Percentiles rank a stretch among this genome's conserved stretches.
These are phyloP conservation scores for Elgaria multicarinata DNA, from an alignment of 2,113 vertebrate genomes.

Conservation along the genomic window DNA sequence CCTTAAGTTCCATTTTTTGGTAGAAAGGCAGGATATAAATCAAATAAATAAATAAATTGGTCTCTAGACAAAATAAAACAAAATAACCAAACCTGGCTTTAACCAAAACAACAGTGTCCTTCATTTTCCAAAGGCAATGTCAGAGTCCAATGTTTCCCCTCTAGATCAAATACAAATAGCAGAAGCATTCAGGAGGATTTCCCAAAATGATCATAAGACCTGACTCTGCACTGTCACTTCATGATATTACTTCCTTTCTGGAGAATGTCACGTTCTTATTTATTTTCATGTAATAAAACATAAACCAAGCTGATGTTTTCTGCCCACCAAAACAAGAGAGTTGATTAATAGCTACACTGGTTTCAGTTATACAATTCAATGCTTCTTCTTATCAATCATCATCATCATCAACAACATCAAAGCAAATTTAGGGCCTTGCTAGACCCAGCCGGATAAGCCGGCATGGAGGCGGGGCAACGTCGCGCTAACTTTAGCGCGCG, in stretches of 20 bases:
- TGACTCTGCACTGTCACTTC: slow-evolving; percentile 53
- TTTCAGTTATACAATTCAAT: slow-evolving; percentile 54
- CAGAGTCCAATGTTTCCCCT: slow-evolving; percentile 16
- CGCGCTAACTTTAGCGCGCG: too few species aligned
- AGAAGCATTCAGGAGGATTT: slow-evolving; percentile 20
- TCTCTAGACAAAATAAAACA: too few species aligned
- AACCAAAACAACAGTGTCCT: too few species aligned
- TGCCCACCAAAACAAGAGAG: slow-evolving; percentile 54
- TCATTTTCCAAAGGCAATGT: slow-evolving; percentile 35
- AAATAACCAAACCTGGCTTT: too few species aligned
- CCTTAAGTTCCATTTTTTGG: too few species aligned
- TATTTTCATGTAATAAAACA: slow-evolving; percentile 65
- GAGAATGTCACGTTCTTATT: slow-evolving; percentile 60
- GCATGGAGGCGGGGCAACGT: too few species aligned
- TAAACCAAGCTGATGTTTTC: slow-evolving; percentile 57
- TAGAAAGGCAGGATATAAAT: too few species aligned
- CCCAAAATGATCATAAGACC: slow-evolving; percentile 29
- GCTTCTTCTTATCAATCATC: neutral
- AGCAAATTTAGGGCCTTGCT: too few species aligned
- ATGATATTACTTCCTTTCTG: slow-evolving; percentile 52
- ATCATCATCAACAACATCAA: too few species aligned
- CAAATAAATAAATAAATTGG: too few species aligned
- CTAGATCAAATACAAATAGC: slow-evolving; percentile 49
- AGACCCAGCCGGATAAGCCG: too few species aligned
- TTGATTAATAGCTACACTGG: slow-evolving; percentile 60